These are phyloP conservation scores for Acropora tenuis DNA, from an alignment of 64 coral and sea anemone species.

Conservation along the genomic window DNA sequence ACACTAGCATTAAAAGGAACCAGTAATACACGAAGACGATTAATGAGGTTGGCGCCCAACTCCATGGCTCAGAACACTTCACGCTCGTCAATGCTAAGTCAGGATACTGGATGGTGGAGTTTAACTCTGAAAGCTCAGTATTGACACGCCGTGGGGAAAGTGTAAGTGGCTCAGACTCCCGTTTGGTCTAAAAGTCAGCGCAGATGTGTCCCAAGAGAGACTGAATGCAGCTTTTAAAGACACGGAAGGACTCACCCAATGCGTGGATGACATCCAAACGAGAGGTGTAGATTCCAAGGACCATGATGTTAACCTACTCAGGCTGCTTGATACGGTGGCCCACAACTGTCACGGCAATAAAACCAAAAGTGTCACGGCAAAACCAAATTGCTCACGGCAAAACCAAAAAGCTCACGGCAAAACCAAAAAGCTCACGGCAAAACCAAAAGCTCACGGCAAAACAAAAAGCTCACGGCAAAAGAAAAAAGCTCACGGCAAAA, in stretches of 20 bases:
- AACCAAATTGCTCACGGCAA: too few relatives aligned
- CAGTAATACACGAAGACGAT: slow-evolving; percentile 12
- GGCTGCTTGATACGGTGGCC: not conserved
- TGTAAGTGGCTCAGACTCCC: slow-evolving; percentile 52
- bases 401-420: too few relatives aligned
- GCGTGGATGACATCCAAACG: slow-evolving; percentile 40
- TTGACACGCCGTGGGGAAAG: slow-evolving; percentile 43
- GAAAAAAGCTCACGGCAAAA: too few relatives aligned
- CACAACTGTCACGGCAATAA: too few relatives aligned
- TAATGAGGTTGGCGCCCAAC: slow-evolving; percentile 39
- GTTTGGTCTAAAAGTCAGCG: slow-evolving; percentile 48
- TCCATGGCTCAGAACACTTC: slow-evolving; percentile 24
- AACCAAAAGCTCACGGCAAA: too few relatives aligned
- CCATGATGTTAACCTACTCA: slow-evolving; percentile 32
- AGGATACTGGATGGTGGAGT: slow-evolving; percentile 33
- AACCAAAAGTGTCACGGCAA: too few relatives aligned
- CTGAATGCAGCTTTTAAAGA: slow-evolving; percentile 37
- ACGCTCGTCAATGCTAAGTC: not conserved
- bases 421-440: too few relatives aligned
- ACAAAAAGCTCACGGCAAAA: too few relatives aligned
- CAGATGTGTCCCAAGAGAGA: slow-evolving; percentile 45
- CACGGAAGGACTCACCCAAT: slow-evolving; percentile 10
- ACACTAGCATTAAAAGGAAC: not conserved
- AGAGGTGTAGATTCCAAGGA: slow-evolving; percentile 12
- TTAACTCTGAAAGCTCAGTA: not conserved